Evolutionary conservation across 2,797 vertebrate species (phyloP).

Genomic region (Sebastolobus altivelis): DNA sequence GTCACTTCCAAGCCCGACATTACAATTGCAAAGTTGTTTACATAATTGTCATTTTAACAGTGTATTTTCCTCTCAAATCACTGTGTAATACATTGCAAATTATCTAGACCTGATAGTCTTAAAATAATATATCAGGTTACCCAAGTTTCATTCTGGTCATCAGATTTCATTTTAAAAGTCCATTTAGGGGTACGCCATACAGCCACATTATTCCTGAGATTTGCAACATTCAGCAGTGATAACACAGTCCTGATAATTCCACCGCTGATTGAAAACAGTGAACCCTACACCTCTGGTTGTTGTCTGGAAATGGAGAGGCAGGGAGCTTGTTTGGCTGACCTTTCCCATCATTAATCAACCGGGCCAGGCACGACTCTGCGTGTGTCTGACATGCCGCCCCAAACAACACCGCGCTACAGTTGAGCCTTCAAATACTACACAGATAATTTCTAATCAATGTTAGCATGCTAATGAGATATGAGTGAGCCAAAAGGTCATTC

Average conservation of each 20-base stretch:
- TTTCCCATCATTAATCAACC: conserved; percentile 80
- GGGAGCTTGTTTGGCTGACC: conserved; percentile 65
- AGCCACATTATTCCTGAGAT: conserved; percentile 34
- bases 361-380: conserved; percentile 40
- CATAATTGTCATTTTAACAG: background rate
- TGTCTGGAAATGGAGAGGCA: conserved; percentile 70
- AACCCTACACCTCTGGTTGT: conserved; percentile 73
- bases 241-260: conserved; percentile 72
- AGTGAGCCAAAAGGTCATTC: conserved; percentile 43
- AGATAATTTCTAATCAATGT: conserved; percentile 71
- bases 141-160: conserved; percentile 23
- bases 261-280: conserved; percentile 77
- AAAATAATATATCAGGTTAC: conserved; percentile 47
- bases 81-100: conserved; percentile 28
- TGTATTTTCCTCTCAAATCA: conserved; percentile 18
- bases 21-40: conserved; percentile 1
- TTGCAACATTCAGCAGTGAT: conserved; percentile 56
- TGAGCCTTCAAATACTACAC: conserved; percentile 56
- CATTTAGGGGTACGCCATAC: conserved; percentile 41
- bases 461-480: conserved; percentile 61
- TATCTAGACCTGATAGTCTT: conserved; percentile 33
- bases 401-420: conserved; percentile 59
- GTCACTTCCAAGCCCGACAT: background rate
- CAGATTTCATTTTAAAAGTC: conserved; percentile 43
- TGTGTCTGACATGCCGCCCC: conserved; percentile 58